Conservation (phyloP, 2,113 vertebrate genomes). For the Cyprinodon tularosa region DNA sequence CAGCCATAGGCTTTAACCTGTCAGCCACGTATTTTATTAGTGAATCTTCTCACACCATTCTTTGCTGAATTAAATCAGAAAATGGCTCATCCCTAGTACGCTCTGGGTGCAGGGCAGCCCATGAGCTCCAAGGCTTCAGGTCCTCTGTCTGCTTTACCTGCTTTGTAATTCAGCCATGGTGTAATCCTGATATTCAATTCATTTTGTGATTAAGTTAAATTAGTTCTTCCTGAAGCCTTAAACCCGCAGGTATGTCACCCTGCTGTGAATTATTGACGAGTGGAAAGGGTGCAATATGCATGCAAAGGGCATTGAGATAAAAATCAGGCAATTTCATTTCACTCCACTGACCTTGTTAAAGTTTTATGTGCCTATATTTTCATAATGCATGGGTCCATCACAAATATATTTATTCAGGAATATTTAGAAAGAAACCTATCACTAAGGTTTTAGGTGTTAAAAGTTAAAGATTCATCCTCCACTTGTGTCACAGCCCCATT, state of each 20-base stretch:
- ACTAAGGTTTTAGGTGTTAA: neutral
- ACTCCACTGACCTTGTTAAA: conserved; percentile 23
- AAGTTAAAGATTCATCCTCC: neutral
- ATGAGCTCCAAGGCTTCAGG: neutral
- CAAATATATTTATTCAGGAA: neutral
- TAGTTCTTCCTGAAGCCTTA: conserved; percentile 3
- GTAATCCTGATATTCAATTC: conserved; percentile 11
- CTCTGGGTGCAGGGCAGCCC: conserved; percentile 4
- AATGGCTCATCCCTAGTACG: neutral
- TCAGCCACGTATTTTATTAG: neutral
- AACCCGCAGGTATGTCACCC: conserved; percentile 17
- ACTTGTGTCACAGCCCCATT: neutral
- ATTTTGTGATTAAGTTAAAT: conserved; percentile 9
- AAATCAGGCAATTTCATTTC: conserved; percentile 7
- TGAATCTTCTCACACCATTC: neutral
- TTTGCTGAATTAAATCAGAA: neutral
- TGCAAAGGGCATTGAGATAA: conserved; percentile 14
- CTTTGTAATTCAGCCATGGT: conserved; percentile 24
- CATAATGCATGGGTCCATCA: conserved; percentile 4
- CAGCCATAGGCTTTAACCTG: neutral
- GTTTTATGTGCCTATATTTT: conserved; percentile 17
- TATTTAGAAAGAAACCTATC: neutral
- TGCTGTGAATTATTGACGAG: conserved; percentile 25
- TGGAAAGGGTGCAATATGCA: conserved; percentile 7
- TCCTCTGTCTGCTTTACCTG: neutral